These are phyloP conservation scores for Oikopleura vanhoeffeni DNA, from an alignment of 23 tunicate genomes.

Conservation along the genomic window DNA sequence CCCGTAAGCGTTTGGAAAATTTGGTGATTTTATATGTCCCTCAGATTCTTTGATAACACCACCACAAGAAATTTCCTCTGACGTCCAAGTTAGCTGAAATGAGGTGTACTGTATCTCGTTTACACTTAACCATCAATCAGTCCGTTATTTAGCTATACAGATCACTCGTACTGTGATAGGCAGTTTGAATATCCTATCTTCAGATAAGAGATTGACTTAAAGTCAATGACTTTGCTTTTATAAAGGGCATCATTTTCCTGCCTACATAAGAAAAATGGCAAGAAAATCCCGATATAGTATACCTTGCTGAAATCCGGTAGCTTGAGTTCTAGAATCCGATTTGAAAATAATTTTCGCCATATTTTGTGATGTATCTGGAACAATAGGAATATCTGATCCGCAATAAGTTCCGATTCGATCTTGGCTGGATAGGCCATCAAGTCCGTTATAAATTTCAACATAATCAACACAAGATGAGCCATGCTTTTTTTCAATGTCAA, in stretches of 20 bases:
- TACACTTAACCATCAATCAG: too few relatives aligned
- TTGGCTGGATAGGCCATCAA: background rate
- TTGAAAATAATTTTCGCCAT: background rate
- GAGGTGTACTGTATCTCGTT: too few relatives aligned
- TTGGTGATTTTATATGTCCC: background rate
- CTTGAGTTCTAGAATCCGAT: background rate
- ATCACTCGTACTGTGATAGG: too few relatives aligned
- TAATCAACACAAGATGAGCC: background rate
- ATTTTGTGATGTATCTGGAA: background rate
- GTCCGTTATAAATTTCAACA: background rate
- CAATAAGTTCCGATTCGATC: background rate
- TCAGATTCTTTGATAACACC: background rate
- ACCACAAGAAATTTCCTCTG: background rate
- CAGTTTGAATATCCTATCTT: too few relatives aligned
- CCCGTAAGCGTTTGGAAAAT: background rate
- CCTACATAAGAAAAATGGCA: too few relatives aligned
- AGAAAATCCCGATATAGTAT: too few relatives aligned
- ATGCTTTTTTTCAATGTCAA: background rate
- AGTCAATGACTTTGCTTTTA: too few relatives aligned
- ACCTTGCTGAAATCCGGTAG: background rate
- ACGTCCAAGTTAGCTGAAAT: background rate
- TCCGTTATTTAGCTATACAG: too few relatives aligned
- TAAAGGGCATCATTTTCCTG: too few relatives aligned
- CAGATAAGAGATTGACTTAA: too few relatives aligned
- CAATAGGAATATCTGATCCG: background rate